Percentiles rank a stretch among this genome's conserved stretches.
Evolutionary conservation across 2,888 invertebrate genomes (phyloP).

Genomic region (Limenitis camilla): DNA sequence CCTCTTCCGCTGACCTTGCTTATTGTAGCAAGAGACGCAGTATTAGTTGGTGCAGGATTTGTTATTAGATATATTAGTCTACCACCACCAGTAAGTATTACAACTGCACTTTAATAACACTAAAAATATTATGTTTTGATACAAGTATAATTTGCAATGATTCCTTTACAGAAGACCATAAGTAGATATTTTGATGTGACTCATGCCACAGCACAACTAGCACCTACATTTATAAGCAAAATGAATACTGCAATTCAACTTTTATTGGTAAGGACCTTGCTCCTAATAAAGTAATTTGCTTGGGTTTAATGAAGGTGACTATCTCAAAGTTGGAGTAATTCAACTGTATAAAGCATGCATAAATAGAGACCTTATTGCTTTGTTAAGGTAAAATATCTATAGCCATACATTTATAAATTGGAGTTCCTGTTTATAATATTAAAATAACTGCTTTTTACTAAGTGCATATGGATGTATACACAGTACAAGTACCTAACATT

Average conservation of each 20-base stretch:
- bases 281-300: background rate
- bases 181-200: conserved; percentile 93
- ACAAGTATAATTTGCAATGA: background rate
- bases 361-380: too few species aligned
- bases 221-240: conserved; percentile 95
- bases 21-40: conserved; percentile 88
- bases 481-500: too few species aligned
- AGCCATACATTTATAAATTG: too few species aligned
- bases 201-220: conserved; percentile 92
- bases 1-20: conserved; percentile 86
- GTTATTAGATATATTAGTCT: conserved; percentile 92
- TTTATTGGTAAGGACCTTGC: conserved; percentile 63
- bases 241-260: conserved; percentile 95
- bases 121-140: background rate
- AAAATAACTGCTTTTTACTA: too few species aligned
- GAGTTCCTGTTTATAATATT: too few species aligned
- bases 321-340: too few species aligned
- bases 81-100: conserved; percentile 85
- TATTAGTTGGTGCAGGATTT: conserved; percentile 88
- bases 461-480: too few species aligned
- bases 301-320: too few species aligned
- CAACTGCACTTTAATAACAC: background rate
- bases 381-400: too few species aligned
- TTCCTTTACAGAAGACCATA: conserved; percentile 82
- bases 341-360: too few species aligned